Evolutionary conservation across 1,140 invertebrate species (phyloP), one percentile per base, ranked within the genome.

Genomic region (Orchesella cincta): DNA sequence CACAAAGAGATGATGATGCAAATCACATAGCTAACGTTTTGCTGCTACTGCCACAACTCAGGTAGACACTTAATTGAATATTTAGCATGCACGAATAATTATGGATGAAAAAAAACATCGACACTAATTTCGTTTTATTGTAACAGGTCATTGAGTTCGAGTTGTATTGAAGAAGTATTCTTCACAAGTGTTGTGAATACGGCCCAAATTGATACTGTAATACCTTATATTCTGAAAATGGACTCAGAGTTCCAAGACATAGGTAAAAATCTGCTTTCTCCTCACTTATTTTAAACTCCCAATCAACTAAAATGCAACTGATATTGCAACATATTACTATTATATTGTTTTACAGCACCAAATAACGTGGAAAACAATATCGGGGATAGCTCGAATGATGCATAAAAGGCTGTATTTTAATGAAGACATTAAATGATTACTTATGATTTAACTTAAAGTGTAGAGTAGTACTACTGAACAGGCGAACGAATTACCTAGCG

Each of bases 101-200:
- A n/a, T n/a, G n/a, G n/a, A n/a, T n/a, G n/a, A n/a, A n/a, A n/a
- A n/a, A n/a, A n/a, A n/a, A n/a, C n/a, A n/a, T n/a, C n/a, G n/a
- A n/a, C n/a, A n/a, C n/a, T n/a, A n/a, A n/a, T n/a, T n/a, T n/a
- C n/a, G n/a, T n/a, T n/a, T n/a, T n/a, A n/a, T n/a, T n/a, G n/a
- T n/a, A n/a, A n/a, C n/a, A n/a, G n/a, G n/a, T n/a, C n/a, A n/a
- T n/a, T n/a, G n/a, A n/a, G n/a, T n/a, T n/a, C n/a, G n/a, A n/a
- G n/a, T n/a, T n/a, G n/a, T n/a, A 89, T 97, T 82, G 96, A 97
- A 85, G 95, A 98, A 84, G 88, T 98, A 36, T 97, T 98, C 86
- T 96, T 96, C 85, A 92, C 94, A 18, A 93, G 94, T 26, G 89
- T 97, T 39, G 92, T 96, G 46, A 95, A 95, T n/a, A 94, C 92